phyloP scores from a whole-genome alignment of 2,888 invertebrate genomes.

The Cephus pulcher region DNA sequence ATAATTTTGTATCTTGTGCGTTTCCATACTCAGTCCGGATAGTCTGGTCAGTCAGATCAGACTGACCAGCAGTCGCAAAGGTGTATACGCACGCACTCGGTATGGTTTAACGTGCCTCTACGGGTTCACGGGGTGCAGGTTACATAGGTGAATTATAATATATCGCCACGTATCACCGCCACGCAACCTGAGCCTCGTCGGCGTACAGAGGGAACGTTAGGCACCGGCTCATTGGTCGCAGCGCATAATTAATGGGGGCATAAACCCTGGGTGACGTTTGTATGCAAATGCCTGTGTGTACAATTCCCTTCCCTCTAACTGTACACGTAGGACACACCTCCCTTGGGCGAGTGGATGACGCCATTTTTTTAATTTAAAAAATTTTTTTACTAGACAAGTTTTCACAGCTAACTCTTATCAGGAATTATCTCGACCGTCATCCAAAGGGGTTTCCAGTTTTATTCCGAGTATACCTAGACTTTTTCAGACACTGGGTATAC shows the following conservation, averaged over 20 bases:
- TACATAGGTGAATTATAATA: slow-evolving; percentile 21
- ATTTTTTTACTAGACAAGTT: not conserved
- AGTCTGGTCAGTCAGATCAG: not conserved
- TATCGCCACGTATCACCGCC: slow-evolving; percentile 8
- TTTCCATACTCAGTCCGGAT: not conserved
- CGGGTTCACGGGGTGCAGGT: not conserved
- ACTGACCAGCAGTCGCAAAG: not conserved
- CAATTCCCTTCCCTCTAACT: slow-evolving; percentile 17
- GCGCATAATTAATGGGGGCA: slow-evolving; percentile 54
- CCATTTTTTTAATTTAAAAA: not conserved
- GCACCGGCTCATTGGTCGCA: slow-evolving; percentile 52
- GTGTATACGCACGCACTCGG: not conserved
- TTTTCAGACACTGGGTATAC: not conserved
- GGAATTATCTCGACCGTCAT: not conserved
- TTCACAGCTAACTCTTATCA: not conserved
- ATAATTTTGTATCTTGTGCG: not conserved
- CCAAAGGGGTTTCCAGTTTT: not conserved
- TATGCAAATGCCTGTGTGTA: slow-evolving; percentile 46
- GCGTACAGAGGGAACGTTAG: slow-evolving; percentile 32
- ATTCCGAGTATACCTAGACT: not conserved
- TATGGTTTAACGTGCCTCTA: not conserved
- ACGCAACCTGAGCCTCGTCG: not conserved
- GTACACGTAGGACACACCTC: not conserved
- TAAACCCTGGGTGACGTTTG: slow-evolving; percentile 54
- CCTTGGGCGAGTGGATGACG: not conserved